Conservation (phyloP, 2,888 invertebrate genomes). For the Phania funesta region DNA sequence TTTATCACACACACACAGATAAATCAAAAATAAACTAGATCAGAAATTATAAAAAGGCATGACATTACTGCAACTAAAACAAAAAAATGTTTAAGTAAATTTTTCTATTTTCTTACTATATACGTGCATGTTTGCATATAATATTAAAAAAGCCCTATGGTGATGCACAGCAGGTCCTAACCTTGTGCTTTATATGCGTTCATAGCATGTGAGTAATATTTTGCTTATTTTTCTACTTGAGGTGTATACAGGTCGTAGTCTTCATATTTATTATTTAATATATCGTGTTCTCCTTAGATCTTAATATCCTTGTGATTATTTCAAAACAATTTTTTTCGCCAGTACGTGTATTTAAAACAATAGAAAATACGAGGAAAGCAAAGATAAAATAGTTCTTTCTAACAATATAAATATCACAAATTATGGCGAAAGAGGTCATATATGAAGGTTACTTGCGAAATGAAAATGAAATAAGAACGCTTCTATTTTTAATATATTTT, state of each 20-base stretch:
- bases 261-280: neutral
- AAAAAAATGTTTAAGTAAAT: too few species aligned
- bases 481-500: neutral
- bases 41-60: too few species aligned
- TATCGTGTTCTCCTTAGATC: conserved; percentile 3
- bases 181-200: conserved; percentile 5
- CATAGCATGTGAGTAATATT: neutral
- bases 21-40: too few species aligned
- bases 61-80: too few species aligned
- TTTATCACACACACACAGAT: too few species aligned
- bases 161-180: neutral
- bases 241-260: neutral
- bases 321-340: conserved; percentile 4
- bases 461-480: neutral
- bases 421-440: conserved; percentile 40
- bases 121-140: neutral
- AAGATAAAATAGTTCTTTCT: neutral
- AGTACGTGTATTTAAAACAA: too few species aligned
- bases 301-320: conserved; percentile 46
- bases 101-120: too few species aligned
- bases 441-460: conserved; percentile 42
- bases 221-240: conserved; percentile 4
- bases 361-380: too few species aligned
- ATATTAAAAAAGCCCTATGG: neutral
- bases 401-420: conserved; percentile 10